Conservation (phyloP, 30 jellyfish, hydroid and myxozoan genomes). For the Calvadosia cruxmelitensis region DNA sequence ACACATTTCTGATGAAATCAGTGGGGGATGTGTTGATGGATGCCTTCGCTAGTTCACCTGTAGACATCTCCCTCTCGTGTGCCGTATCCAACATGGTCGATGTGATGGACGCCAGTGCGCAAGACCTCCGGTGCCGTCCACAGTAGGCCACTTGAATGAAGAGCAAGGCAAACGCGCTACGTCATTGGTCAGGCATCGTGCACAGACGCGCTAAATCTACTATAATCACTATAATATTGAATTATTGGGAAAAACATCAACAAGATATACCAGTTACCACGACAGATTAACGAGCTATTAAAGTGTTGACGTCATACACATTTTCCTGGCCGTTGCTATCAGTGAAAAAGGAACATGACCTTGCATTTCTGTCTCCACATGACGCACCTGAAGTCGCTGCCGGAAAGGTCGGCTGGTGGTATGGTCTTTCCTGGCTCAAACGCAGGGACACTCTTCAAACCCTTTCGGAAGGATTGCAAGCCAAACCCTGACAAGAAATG, state of each 20-base stretch:
- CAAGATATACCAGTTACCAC: no score
- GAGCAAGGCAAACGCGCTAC: neutral
- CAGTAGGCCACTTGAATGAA: conserved; percentile 10
- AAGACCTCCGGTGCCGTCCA: conserved; percentile 54
- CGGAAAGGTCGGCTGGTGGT: neutral
- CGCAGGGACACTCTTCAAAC: conserved; percentile 34
- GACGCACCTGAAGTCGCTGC: neutral
- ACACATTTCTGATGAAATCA: neutral
- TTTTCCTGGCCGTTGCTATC: no score
- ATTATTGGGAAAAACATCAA: no score
- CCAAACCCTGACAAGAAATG: conserved; percentile 52
- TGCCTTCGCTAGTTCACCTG: conserved; percentile 17
- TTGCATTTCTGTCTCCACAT: no score
- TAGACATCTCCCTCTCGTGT: conserved; percentile 24
- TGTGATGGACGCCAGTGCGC: conserved; percentile 37
- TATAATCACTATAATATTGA: no score
- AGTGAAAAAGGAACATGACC: no score
- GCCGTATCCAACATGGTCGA: conserved; percentile 44
- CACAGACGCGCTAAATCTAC: no score
- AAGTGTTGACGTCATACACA: no score
- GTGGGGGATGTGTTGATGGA: neutral
- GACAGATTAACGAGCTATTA: no score
- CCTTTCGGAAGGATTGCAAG: conserved; percentile 9
- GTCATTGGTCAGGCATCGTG: neutral
- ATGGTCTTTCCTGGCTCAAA: conserved; percentile 21